A percentile compares a stretch with the other conserved stretches of the same genome.
Conservation (phyloP, 2,888 invertebrate genomes). For the Eupithecia exiguata region DNA sequence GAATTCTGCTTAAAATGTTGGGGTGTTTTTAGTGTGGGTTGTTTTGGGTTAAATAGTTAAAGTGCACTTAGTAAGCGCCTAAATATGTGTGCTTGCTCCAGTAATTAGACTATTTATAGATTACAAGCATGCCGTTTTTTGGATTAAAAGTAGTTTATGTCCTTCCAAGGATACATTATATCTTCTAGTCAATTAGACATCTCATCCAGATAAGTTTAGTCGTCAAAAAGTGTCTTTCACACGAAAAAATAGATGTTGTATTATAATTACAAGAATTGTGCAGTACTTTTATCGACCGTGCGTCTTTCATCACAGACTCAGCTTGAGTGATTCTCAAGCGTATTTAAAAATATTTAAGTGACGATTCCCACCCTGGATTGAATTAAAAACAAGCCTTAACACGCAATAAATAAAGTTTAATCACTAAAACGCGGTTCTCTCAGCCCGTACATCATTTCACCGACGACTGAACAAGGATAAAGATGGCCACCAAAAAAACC, state of each 20-base stretch:
- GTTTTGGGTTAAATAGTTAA: conserved; percentile 7
- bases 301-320: background rate
- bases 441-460: conserved; percentile 51
- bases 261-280: background rate
- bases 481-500: conserved; percentile 57
- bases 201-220: background rate
- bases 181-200: background rate
- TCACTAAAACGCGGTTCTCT: conserved; percentile 33
- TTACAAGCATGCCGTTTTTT: background rate
- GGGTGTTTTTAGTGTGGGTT: conserved; percentile 22
- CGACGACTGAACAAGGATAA: conserved; percentile 51
- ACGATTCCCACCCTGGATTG: background rate
- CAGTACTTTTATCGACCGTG: background rate
- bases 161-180: background rate
- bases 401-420: conserved; percentile 18
- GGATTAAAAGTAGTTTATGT: background rate
- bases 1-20: conserved; percentile 21
- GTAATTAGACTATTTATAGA: background rate
- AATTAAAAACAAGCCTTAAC: conserved; percentile 34
- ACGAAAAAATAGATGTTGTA: background rate
- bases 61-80: background rate
- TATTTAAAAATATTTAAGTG: conserved; percentile 1
- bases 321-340: background rate
- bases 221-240: background rate
- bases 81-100: background rate